Percentiles rank a stretch among this genome's conserved stretches.
phyloP scores from a whole-genome alignment of 30 jellyfish, hydroid and myxozoan species.

The Chrysaora quinquecirrha region DNA sequence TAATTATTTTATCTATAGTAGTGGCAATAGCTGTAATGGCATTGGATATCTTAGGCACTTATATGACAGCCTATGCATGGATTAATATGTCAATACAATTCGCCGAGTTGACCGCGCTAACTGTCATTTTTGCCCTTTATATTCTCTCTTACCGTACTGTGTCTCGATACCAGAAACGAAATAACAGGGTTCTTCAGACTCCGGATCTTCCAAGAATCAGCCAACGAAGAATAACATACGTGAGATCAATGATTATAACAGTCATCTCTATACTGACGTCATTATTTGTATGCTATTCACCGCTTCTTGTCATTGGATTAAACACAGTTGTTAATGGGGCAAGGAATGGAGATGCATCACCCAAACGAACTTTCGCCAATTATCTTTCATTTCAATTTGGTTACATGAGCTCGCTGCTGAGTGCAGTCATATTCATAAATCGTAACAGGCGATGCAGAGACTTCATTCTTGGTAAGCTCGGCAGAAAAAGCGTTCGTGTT shows the following conservation, averaged over 20 bases:
- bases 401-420: constrained; percentile 41
- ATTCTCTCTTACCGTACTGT: constrained; percentile 48
- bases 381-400: constrained; percentile 52
- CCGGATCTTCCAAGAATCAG: background rate
- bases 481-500: background rate
- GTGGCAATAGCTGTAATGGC: constrained; percentile 20
- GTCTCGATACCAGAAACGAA: constrained; percentile 23
- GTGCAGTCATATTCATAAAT: constrained; percentile 42
- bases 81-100: constrained; percentile 56
- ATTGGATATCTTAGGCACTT: constrained; percentile 53
- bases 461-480: background rate
- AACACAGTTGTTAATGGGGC: constrained; percentile 19
- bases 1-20: constrained; percentile 6
- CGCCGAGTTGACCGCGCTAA: constrained; percentile 27
- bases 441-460: constrained; percentile 31
- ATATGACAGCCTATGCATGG: constrained; percentile 45
- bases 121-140: constrained; percentile 19
- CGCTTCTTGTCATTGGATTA: constrained; percentile 41
- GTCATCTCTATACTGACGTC: constrained; percentile 37
- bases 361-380: constrained; percentile 37
- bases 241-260: constrained; percentile 42
- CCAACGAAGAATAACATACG: constrained; percentile 23
- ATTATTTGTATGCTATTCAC: constrained; percentile 35
- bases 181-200: constrained; percentile 1
- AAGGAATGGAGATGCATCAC: background rate